Conservation (phyloP, 37 sponge, comb jelly and placozoan species). For the Petrosia ficiformis region DNA sequence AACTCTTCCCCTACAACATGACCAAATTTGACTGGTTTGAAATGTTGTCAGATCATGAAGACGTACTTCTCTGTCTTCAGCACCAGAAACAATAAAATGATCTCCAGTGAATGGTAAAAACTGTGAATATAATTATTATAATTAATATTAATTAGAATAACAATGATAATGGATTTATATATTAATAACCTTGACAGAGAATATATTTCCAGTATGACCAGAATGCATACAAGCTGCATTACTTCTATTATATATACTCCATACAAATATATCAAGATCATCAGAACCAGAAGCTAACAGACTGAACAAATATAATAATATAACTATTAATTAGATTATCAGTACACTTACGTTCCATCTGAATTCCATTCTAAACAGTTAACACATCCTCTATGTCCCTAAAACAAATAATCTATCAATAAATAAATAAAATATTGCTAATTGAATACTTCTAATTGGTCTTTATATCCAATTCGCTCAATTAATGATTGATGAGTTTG, state of each 20-base stretch:
- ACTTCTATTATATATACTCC: constrained; percentile 48
- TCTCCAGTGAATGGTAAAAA: constrained; percentile 70
- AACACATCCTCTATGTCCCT: constrained; percentile 93
- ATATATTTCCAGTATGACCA: constrained; percentile 89
- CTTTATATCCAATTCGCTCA: constrained; percentile 14
- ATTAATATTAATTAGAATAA: not conserved
- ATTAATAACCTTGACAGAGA: constrained; percentile 77
- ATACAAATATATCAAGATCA: constrained; percentile 64
- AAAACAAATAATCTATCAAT: not conserved
- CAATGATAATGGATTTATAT: not conserved
- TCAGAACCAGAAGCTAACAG: constrained; percentile 89
- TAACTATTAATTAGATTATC: not conserved
- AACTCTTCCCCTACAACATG: constrained; percentile 66
- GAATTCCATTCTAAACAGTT: constrained; percentile 90
- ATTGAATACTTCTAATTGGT: constrained; percentile 21
- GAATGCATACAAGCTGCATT: constrained; percentile 34
- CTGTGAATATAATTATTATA: not conserved
- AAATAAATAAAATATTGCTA: not conserved
- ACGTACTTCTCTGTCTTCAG: constrained; percentile 78
- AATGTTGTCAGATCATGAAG: constrained; percentile 61
- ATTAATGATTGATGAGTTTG: constrained; percentile 15
- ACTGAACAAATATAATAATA: constrained; percentile 43
- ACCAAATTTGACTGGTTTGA: constrained; percentile 58
- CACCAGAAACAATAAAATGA: constrained; percentile 61
- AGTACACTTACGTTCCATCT: constrained; percentile 60